Conservation (phyloP, 2,797 vertebrate species). For the Nannoperca australis region DNA sequence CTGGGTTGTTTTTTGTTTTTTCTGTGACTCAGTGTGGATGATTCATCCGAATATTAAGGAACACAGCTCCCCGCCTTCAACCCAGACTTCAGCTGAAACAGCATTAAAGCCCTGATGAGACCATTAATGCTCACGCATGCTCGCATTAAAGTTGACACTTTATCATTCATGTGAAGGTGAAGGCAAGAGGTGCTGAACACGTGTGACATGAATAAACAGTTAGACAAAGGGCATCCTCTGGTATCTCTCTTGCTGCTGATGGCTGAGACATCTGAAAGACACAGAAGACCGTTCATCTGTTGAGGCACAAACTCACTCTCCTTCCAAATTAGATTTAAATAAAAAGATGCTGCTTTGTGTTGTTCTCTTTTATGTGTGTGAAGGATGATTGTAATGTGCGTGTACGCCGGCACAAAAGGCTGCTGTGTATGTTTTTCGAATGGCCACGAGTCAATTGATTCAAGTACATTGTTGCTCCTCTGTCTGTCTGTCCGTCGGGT, state of each 20-base stretch:
- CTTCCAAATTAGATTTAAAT: constrained; percentile 1
- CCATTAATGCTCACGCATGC: constrained; percentile 39
- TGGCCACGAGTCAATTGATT: constrained; percentile 17
- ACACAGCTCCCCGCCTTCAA: not conserved
- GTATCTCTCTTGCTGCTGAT: constrained; percentile 31
- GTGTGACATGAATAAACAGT: constrained; percentile 36
- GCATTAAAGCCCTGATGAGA: constrained; percentile 34
- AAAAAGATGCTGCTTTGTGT: constrained; percentile 9
- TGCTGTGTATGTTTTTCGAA: not conserved
- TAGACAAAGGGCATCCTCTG: constrained; percentile 25
- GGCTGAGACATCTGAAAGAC: constrained; percentile 18
- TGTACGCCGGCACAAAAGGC: not conserved
- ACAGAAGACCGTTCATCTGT: constrained; percentile 19
- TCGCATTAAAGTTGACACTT: constrained; percentile 30
- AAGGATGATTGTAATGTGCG: not conserved
- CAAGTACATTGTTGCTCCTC: not conserved
- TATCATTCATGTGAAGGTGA: constrained; percentile 34
- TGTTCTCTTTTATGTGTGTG: constrained; percentile 7
- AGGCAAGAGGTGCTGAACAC: constrained; percentile 32
- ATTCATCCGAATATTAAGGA: constrained; percentile 1
- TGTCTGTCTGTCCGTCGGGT: not conserved
- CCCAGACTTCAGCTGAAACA: not conserved
- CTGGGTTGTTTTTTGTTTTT: constrained; percentile 8
- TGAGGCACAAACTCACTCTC: not conserved
- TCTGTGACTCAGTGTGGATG: not conserved